These are phyloP conservation scores for Austrofundulus limnaeus DNA, from an alignment of 2,113 vertebrate species.

Conservation along the genomic window DNA sequence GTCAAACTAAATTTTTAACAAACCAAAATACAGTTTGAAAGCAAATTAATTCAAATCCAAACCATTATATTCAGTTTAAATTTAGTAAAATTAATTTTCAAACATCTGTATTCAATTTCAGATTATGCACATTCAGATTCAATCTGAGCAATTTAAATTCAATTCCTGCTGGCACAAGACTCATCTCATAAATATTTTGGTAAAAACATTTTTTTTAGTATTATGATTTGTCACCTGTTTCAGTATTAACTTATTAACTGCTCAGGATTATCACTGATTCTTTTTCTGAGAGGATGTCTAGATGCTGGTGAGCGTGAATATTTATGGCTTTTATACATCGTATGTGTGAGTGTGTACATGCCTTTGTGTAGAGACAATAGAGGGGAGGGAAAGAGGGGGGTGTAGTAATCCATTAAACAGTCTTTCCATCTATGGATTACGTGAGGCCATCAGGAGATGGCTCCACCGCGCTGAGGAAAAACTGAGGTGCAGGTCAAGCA, in stretches of 20 bases:
- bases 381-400: slow-evolving; percentile 40
- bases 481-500: slow-evolving; percentile 73
- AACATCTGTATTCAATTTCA: too few relatives aligned
- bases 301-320: slow-evolving; percentile 16
- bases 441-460: slow-evolving; percentile 76
- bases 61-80: too few relatives aligned
- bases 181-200: too few relatives aligned
- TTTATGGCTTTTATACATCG: slow-evolving; percentile 2
- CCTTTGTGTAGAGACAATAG: slow-evolving; percentile 34
- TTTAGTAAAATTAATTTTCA: too few relatives aligned
- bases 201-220: slow-evolving; percentile 39
- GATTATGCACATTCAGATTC: too few relatives aligned
- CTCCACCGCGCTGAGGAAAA: slow-evolving; percentile 72
- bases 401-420: slow-evolving; percentile 78
- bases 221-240: not conserved
- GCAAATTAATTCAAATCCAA: too few relatives aligned
- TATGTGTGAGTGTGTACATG: slow-evolving; percentile 19
- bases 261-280: slow-evolving; percentile 33
- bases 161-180: too few relatives aligned
- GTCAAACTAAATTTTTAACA: too few relatives aligned
- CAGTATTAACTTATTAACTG: slow-evolving; percentile 19
- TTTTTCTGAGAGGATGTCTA: slow-evolving; percentile 32
- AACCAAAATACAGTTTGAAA: too few relatives aligned
- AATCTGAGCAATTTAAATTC: too few relatives aligned
- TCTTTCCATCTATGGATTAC: slow-evolving; percentile 77